These are phyloP conservation scores for Morpho deidamia DNA, from an alignment of 2,888 invertebrate species.

Conservation along the genomic window DNA sequence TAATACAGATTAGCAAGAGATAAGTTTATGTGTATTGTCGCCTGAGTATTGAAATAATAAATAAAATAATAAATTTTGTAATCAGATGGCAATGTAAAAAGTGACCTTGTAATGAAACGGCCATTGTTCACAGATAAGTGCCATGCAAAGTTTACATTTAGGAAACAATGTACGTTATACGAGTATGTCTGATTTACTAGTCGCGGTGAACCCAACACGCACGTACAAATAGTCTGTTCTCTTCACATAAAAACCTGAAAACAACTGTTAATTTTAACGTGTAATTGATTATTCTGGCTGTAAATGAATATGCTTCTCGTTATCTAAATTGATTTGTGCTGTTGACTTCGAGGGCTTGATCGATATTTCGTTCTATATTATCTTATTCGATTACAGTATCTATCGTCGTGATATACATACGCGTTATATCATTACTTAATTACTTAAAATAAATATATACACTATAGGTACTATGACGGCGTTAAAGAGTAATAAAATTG, in stretches of 20 bases:
- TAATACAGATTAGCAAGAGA: too few species aligned
- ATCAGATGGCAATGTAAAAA: not conserved
- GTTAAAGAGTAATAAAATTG: not conserved
- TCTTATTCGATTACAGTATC: not conserved
- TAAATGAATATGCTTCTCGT: too few species aligned
- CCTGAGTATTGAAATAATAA: too few species aligned
- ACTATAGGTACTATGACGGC: not conserved
- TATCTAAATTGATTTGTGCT: too few species aligned
- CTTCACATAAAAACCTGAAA: too few species aligned
- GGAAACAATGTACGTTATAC: slow-evolving; percentile 29
- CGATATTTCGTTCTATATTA: not conserved
- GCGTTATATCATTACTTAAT: too few species aligned
- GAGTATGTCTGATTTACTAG: not conserved
- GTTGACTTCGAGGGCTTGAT: too few species aligned
- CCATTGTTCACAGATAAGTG: slow-evolving; percentile 27
- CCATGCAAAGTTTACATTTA: slow-evolving; percentile 30
- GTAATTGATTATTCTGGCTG: too few species aligned
- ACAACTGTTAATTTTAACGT: too few species aligned
- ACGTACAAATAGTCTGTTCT: not conserved
- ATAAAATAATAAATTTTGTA: too few species aligned
- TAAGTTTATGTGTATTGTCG: too few species aligned
- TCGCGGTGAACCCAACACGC: slow-evolving; percentile 18
- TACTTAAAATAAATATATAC: not conserved
- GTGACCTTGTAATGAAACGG: slow-evolving; percentile 5
- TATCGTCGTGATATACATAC: not conserved